Base-by-base conservation (phyloP, 2,888 invertebrate species). In the Noctua fimbriata region DNA sequence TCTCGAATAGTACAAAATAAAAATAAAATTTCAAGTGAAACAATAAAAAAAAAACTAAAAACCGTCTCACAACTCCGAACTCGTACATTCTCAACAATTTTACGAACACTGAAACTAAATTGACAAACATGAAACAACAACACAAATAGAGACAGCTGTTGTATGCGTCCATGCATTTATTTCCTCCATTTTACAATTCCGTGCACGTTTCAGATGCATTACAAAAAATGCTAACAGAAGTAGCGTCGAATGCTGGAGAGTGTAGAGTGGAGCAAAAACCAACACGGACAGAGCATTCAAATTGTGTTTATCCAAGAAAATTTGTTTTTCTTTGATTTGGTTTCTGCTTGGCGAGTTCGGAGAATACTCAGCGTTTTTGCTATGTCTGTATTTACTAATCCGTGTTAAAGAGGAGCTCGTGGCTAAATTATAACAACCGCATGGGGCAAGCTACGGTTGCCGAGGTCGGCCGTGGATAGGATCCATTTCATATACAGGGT, bases 121-220 rank as follows among this genome's bases (percentile, higher is more conserved):
- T 79, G 79, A 72, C 79, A 79, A 79, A 72, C 71, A 69, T n/a
- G 28, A 47, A 52, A 32, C 24, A 52, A 2, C 6, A 60, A 32
- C 16, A 28, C 47, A 71, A 79, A 85, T 16, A 49, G 9, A 52
- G 7, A 32, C 78, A 82, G 83, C 74, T 72, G 83, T 67, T 60
- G 67, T 72, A 74, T 52, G 67, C 73, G 58, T 32, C 18, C 78
- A 69, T 86, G 73, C 58, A 78, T 86, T 67, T 84, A 86, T 82
- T 65, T 10, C 14, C 47, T 74, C 44, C 60, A 58, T 73, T 86
- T 83, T 86, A 58, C 36, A 65, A 86, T 86, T 74, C 65, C 21
- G 16, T 36, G 16, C 78, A 69, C 86, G 86, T 74, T 65, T 24
- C 78, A 49, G 18, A n/a, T 78, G 55, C 78, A 86, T 72, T 78